Evolutionary conservation across 2,797 vertebrate genomes (phyloP), one percentile per base, ranked within the genome.

Genomic region (Tympanoctomys barrerae): DNA sequence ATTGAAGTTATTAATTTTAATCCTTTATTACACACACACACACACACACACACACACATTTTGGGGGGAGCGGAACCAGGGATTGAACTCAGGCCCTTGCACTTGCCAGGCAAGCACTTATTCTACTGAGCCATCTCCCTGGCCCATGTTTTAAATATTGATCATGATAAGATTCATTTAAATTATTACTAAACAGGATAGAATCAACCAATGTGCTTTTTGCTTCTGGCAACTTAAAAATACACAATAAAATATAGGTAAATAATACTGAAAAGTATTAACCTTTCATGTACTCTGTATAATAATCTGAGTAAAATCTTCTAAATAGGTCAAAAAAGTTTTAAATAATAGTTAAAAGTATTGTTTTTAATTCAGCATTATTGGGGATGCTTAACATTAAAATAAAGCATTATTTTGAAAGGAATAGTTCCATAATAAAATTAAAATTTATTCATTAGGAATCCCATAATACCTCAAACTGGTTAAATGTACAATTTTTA

Each of bases 391-490:
- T 81, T 57, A 70, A 28, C 42, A 73, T 91, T 96, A 28, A 92
- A 89, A 92, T 86, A 49, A 57, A 61, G 71, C 36, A 87, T 57
- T 64, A 92, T 94, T 94, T 95, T 82, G 62, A 87, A 95, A 94
- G 18, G 33, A 89, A 64, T 79, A 75, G 26, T 70, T 91, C 39
- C 90, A 87, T 13, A 94, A 82, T 83, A 87, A 94, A 91, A 77
- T 85, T 73, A 70, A 92, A 94, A 94, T 91, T 36, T 87, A 83
- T n/a, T 89, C 64, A 91, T 42, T 66, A 79, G 87, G 70, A 90
- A 89, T 75, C 7, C 46, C 49, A 21, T 57, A 73, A 93, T 59
- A 84, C 1, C 36, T 68, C 4, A 13, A 96, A 86, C 87, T 87
- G 39, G 6, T 33, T 85, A 86, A 89, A 92, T 86, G 31, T 36